Percentiles rank a stretch among this genome's conserved stretches.
These are phyloP conservation scores for Arbacia lixula DNA, from an alignment of 53 echinoderm and acorn worm species.

Conservation along the genomic window DNA sequence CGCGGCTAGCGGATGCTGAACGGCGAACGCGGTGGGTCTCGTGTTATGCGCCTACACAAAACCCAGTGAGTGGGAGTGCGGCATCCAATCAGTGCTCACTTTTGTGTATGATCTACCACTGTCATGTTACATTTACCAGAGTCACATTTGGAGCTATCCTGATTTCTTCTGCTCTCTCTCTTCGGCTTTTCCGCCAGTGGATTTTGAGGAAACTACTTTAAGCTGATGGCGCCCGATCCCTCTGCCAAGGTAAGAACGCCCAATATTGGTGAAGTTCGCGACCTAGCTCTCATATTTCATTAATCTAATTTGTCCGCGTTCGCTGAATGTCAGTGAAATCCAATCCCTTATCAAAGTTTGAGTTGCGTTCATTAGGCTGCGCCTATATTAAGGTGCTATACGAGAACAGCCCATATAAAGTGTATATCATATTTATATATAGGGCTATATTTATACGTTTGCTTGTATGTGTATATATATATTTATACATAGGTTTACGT, in stretches of 20 bases:
- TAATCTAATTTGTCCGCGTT: slow-evolving; percentile 32
- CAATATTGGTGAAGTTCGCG: slow-evolving; percentile 21
- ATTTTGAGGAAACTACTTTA: slow-evolving; percentile 33
- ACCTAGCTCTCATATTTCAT: slow-evolving; percentile 17
- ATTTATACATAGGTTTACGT: too few relatives aligned
- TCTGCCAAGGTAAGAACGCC: too few relatives aligned
- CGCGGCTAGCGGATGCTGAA: not conserved
- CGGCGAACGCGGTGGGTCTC: not conserved
- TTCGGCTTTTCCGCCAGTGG: slow-evolving; percentile 2
- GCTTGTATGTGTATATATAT: too few relatives aligned
- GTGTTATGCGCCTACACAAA: not conserved
- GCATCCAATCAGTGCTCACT: slow-evolving; percentile 17
- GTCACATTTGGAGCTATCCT: slow-evolving; percentile 15
- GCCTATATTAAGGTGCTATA: too few relatives aligned
- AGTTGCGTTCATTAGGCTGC: too few relatives aligned
- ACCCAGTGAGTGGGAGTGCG: slow-evolving; percentile 15
- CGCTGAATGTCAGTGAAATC: slow-evolving; percentile 12
- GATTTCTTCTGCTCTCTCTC: too few relatives aligned
- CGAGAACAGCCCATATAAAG: too few relatives aligned
- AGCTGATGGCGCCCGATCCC: too few relatives aligned
- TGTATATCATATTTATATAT: too few relatives aligned
- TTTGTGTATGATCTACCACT: slow-evolving; percentile 23
- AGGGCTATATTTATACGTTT: too few relatives aligned
- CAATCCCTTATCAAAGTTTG: slow-evolving; percentile 19
- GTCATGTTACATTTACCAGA: slow-evolving; percentile 4